Evolutionary conservation across 2,797 vertebrate species (phyloP).

Genomic region (Artibeus jamaicensis): DNA sequence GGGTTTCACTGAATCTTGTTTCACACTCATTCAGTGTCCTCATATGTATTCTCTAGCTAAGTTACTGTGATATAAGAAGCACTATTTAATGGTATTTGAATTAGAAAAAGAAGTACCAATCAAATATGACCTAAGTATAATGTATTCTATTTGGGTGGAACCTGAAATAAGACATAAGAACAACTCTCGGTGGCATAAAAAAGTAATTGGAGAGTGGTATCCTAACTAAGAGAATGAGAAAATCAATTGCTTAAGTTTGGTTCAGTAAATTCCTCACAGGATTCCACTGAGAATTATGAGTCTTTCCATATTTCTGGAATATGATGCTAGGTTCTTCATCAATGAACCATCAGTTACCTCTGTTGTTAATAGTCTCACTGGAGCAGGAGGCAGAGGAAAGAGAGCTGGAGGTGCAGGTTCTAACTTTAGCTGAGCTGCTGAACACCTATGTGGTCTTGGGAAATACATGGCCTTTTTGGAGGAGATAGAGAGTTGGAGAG

Average conservation of each 20-base stretch:
- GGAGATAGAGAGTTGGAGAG: neutral
- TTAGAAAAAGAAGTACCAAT: conserved; percentile 13
- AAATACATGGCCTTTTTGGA: neutral
- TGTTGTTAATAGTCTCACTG: neutral
- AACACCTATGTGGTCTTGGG: neutral
- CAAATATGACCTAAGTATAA: conserved; percentile 18
- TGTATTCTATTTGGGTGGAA: neutral
- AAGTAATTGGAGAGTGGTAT: neutral
- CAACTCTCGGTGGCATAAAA: neutral
- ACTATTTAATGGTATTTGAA: conserved; percentile 39
- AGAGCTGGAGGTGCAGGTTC: neutral
- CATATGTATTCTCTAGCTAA: conserved; percentile 56
- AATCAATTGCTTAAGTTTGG: neutral
- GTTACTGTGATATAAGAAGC: neutral
- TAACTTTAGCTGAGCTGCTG: neutral
- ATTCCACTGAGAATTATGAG: neutral
- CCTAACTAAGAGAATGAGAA: conserved; percentile 22
- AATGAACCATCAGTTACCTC: neutral
- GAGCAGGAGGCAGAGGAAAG: neutral
- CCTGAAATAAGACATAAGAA: conserved; percentile 14
- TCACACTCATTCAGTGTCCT: conserved; percentile 32
- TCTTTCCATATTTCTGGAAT: neutral
- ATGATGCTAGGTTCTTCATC: neutral
- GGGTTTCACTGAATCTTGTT: neutral
- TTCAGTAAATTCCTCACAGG: neutral